Evolutionary conservation across 2,888 invertebrate genomes (phyloP), one percentile per base, ranked within the genome.

Genomic region (Molorchus minor): DNA sequence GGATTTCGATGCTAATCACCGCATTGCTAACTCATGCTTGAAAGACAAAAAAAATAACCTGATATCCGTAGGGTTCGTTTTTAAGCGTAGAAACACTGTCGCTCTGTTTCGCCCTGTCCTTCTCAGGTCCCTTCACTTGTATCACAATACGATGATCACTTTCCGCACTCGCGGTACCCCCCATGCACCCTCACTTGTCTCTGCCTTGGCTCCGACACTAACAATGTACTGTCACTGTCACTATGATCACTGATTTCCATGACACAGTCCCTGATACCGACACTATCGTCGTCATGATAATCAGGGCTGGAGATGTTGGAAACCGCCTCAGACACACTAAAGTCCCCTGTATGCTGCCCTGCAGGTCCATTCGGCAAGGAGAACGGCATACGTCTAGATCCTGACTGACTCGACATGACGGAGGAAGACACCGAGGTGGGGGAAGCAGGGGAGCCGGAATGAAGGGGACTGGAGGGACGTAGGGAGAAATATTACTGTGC

Each of bases 261-360:
- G 71, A 91, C 89, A 77, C 91, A 87, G 80, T 93, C 92, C 70
- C 91, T 87, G 76, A 90, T 89, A 79, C 90, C 90, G 83, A 92
- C 88, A 67, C 88, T 88, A 82, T 92, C 92, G 78, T 92, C 92
- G 80, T 93, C 93, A 81, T 92, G 92, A 83, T 92, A 93, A 81
- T 93, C 93, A 35, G 93, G 93, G 83, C 92, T 93, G 70, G 92
- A 92, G 81, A 94, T 93, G 83, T 93, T 93, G 69, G 93, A 93
- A 72, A 93, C 88, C 49, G 92, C 93, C 82, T 93, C 92, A 43
- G 92, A 92, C 72, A 92, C 86, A 79, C 92, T 92, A 80, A 89
- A 88, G 79, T 92, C 92, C 56, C 49, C 65, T 12, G 61, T 62
- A 3, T 56, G 64, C 16, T 63, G 67, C 4, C 65, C 62, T n/a